Conservation (phyloP, 2,797 vertebrate genomes). For the Peromyscus melanophrys region DNA sequence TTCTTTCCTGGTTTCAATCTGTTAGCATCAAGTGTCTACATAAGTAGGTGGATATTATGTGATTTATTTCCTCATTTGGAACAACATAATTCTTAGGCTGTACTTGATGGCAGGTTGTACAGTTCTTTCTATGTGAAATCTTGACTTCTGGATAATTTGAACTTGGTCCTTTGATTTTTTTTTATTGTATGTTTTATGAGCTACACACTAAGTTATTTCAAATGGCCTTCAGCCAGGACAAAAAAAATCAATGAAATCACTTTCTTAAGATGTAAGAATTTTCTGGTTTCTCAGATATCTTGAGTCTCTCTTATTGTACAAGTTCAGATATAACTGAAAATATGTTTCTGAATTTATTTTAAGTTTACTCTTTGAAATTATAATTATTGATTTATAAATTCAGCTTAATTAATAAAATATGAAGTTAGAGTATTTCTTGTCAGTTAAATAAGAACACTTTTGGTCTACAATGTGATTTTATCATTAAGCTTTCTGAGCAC, state of each 20-base stretch:
- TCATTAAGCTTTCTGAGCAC: not conserved
- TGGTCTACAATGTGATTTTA: not conserved
- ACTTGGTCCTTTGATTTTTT: constrained; percentile 43
- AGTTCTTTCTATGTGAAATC: constrained; percentile 9
- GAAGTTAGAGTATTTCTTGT: not conserved
- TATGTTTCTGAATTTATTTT: constrained; percentile 32
- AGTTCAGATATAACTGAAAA: not conserved
- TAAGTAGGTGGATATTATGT: not conserved
- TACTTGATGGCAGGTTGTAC: not conserved
- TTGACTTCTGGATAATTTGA: constrained; percentile 58
- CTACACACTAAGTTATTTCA: constrained; percentile 66
- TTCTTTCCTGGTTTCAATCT: not conserved
- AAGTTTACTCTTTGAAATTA: constrained; percentile 1
- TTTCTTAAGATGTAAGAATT: constrained; percentile 58
- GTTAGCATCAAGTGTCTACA: not conserved
- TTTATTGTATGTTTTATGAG: constrained; percentile 71
- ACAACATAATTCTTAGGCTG: not conserved
- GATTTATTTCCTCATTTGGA: not conserved
- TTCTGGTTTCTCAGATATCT: not conserved
- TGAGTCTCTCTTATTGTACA: not conserved
- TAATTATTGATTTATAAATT: not conserved
- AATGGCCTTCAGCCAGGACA: constrained; percentile 56
- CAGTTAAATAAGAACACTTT: not conserved
- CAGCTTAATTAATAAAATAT: not conserved
- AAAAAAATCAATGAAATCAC: constrained; percentile 75